Evolutionary conservation across 2,113 vertebrate species (phyloP).

Genomic region (Neodon shergylaensis): DNA sequence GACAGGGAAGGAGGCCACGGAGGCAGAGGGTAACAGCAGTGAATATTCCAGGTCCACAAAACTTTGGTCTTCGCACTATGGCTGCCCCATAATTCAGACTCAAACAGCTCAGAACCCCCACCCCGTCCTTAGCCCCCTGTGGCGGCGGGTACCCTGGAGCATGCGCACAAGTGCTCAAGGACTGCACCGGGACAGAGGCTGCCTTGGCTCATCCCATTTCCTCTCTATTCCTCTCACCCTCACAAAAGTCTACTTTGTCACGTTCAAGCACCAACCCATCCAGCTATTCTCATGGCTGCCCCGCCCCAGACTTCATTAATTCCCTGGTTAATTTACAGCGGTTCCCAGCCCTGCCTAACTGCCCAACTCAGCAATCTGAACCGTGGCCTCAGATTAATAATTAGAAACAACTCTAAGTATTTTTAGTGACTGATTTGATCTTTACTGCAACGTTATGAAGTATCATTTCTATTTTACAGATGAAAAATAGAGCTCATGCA

Average conservation of each 20-base stretch:
- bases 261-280: not conserved
- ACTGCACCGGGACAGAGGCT: not conserved
- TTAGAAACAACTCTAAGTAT: not conserved
- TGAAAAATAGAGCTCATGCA: not conserved
- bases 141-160: not conserved
- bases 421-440: not conserved
- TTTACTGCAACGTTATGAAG: conserved; percentile 4
- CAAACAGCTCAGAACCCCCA: not conserved
- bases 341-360: not conserved
- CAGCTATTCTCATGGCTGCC: not conserved
- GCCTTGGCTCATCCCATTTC: not conserved
- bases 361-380: not conserved
- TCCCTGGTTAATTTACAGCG: not conserved
- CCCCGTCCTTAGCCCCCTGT: not conserved
- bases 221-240: not conserved
- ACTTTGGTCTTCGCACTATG: not conserved
- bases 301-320: not conserved
- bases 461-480: not conserved
- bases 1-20: not conserved
- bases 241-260: not conserved
- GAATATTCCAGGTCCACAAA: not conserved
- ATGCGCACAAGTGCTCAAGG: not conserved
- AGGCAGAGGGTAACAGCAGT: not conserved
- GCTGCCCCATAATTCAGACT: too few species aligned
- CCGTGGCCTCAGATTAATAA: not conserved